A percentile compares a stretch with the other conserved stretches of the same genome.
These are phyloP conservation scores for Rafetus swinhoei DNA, from an alignment of 2,113 vertebrate genomes.

Conservation along the genomic window DNA sequence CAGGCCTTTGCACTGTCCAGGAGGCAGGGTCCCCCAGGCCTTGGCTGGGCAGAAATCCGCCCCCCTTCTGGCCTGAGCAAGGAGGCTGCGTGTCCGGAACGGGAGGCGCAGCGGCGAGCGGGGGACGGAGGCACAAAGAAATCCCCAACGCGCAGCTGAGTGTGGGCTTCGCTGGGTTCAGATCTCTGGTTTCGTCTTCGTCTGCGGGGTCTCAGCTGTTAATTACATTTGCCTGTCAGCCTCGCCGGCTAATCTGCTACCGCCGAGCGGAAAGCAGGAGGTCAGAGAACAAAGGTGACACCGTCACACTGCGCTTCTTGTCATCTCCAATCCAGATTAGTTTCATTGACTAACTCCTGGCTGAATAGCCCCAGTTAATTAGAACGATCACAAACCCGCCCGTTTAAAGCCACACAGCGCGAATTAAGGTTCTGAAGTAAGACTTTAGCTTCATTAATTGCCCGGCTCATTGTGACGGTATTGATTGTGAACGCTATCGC, in stretches of 20 bases:
- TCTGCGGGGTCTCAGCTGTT: conserved; percentile 76
- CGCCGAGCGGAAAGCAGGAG: conserved; percentile 51
- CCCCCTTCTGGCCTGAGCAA: neutral
- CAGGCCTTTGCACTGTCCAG: neutral
- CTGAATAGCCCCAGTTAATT: conserved; percentile 80
- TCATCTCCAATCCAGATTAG: conserved; percentile 75
- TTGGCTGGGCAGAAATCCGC: neutral
- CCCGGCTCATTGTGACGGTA: conserved; percentile 84
- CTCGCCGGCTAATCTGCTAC: conserved; percentile 75
- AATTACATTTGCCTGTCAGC: conserved; percentile 75
- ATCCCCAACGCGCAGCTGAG: neutral
- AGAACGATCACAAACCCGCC: conserved; percentile 74
- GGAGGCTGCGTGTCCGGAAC: neutral
- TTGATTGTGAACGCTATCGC: conserved; percentile 87
- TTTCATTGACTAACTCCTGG: conserved; percentile 77
- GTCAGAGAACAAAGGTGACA: conserved; percentile 78
- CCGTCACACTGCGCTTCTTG: conserved; percentile 63
- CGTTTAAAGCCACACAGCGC: conserved; percentile 69
- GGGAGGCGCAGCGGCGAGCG: neutral
- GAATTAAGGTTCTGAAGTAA: conserved; percentile 82
- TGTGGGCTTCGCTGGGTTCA: neutral
- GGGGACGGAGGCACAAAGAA: neutral
- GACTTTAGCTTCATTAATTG: conserved; percentile 89
- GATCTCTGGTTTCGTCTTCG: neutral
- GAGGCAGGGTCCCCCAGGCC: neutral